Evolutionary conservation across 2,888 invertebrate species (phyloP).

Genomic region (Protodeltote pygarga): DNA sequence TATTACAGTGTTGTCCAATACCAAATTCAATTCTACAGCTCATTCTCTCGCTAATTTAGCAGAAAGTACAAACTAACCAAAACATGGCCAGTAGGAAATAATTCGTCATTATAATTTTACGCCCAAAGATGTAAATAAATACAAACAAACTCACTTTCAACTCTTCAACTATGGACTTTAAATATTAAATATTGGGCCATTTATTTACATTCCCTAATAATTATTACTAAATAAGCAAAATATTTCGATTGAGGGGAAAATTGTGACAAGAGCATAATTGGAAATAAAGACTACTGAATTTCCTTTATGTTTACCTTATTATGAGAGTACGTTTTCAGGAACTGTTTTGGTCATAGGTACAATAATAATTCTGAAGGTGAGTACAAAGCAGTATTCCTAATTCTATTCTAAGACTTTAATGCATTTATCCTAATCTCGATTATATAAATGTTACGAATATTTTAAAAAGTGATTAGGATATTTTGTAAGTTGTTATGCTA

Average conservation of each 20-base stretch:
- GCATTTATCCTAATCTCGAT: constrained; percentile 39
- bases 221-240: not conserved
- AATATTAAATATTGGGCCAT: not conserved
- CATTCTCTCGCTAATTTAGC: constrained; percentile 2
- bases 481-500: constrained; percentile 65
- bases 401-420: constrained; percentile 40
- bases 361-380: constrained; percentile 23
- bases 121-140: constrained; percentile 44
- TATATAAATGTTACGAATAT: constrained; percentile 20
- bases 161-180: not conserved
- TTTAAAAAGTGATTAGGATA: constrained; percentile 40
- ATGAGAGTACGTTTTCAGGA: not conserved
- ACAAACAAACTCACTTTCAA: constrained; percentile 7
- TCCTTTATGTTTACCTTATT: constrained; percentile 3
- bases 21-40: constrained; percentile 3
- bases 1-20: constrained; percentile 12
- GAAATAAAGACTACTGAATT: constrained; percentile 2
- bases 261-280: no score
- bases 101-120: constrained; percentile 10
- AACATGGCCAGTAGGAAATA: constrained; percentile 37
- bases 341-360: constrained; percentile 4
- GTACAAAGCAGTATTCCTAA: constrained; percentile 33
- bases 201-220: not conserved
- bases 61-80: constrained; percentile 46
- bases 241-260: not conserved